Base-by-base conservation (phyloP, 2,113 vertebrate genomes). In the Zeus faber region DNA sequence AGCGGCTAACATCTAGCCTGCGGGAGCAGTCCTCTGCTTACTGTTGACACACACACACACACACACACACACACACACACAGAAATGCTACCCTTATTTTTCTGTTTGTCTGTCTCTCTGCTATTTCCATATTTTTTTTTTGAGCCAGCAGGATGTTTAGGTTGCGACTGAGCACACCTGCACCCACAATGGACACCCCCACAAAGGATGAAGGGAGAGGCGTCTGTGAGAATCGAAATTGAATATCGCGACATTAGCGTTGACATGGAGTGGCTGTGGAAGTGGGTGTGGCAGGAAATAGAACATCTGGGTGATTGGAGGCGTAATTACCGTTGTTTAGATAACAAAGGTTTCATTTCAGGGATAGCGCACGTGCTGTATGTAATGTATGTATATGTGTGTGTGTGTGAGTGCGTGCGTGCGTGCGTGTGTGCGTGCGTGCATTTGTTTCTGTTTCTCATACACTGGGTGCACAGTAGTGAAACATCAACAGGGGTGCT, bases 101-200 rank as follows among this genome's bases (percentile, higher is more conserved):
- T 8, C 24, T 17, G 4, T 16, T 11, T 39, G 18, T 5, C n/a
- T 41, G 9, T 16, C 49, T 37, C n/a, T n/a, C n/a, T n/a, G n/a
- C n/a, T n/a, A 75, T 85, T 80, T 82, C 43, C 56, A 74, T 77
- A 54, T 65, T 63, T 72, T 76, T 77, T 75, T 82, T 76, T 72
- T 72, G 76, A 73, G 52, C 29, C 78, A 70, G 79, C 68, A 56
- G 63, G 74, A 65, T 39, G n/a, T 70, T 58, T 6, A 11, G 26
- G 24, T 54, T 50, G 70, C 57, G 20, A 31, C 70, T 66, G 62
- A 74, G 59, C 41, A 70, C 69, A 77, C 81, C 73, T 78, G 73
- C 64, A 56, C 70, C 51, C 52, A 49, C 52, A 51, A 66, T 48
- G 5, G 25, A 72, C 62, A 62, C 40, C 58, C 39, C 54, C 59